Conservation (phyloP, 2,888 invertebrate species). For the Drosophila atripex region DNA sequence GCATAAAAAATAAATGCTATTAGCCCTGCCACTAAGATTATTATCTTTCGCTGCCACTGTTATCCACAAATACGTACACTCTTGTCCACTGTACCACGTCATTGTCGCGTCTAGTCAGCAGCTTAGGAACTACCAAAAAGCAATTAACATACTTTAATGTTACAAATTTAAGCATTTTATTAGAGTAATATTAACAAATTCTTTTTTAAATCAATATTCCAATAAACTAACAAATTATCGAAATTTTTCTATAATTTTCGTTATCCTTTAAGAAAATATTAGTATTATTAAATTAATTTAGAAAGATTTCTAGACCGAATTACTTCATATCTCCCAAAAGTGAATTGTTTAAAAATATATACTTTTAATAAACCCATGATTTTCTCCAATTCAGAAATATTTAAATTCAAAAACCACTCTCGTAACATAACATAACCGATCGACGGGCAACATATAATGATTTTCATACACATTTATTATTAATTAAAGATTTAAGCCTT, state of each 20-base stretch:
- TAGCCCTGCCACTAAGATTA: constrained; percentile 66
- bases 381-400: neutral
- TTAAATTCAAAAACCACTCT: constrained; percentile 4
- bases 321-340: neutral
- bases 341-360: neutral
- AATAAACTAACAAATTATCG: constrained; percentile 64
- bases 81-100: constrained; percentile 33
- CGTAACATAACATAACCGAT: constrained; percentile 4
- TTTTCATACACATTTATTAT: constrained; percentile 2
- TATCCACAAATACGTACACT: constrained; percentile 34
- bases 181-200: constrained; percentile 60
- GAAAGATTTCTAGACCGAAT: neutral
- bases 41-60: constrained; percentile 68
- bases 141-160: constrained; percentile 70
- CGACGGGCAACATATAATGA: constrained; percentile 1
- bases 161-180: constrained; percentile 72
- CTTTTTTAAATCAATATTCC: constrained; percentile 64
- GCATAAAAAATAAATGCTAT: constrained; percentile 26
- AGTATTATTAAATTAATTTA: neutral
- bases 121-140: constrained; percentile 71
- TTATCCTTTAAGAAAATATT: constrained; percentile 3
- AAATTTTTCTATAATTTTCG: constrained; percentile 23
- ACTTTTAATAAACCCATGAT: constrained; percentile 1
- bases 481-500: constrained; percentile 61
- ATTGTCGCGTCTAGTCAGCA: constrained; percentile 67